Conservation (phyloP, 2,797 vertebrate genomes). For the Vespertilio murinus region DNA sequence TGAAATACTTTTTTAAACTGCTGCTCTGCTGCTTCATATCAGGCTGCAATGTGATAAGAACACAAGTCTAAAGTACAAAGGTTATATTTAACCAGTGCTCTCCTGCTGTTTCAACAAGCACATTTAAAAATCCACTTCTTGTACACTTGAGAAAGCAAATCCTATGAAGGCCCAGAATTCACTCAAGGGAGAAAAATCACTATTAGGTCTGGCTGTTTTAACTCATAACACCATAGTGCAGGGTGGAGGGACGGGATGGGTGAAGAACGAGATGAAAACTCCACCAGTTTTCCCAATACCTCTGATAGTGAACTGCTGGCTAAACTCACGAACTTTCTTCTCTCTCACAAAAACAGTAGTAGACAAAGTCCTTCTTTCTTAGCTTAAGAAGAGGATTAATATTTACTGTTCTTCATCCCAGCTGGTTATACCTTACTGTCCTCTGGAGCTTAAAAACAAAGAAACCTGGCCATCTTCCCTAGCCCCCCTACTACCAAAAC, state of each 20-base stretch:
- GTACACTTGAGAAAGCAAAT: neutral
- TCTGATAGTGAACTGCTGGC: neutral
- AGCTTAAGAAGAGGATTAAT: neutral
- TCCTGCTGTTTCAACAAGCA: neutral
- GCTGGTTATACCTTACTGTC: neutral
- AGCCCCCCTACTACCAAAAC: neutral
- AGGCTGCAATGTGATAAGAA: constrained; percentile 38
- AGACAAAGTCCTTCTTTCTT: neutral
- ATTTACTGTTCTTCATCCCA: neutral
- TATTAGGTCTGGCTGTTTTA: neutral
- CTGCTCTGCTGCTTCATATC: constrained; percentile 1
- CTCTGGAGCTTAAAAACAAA: neutral
- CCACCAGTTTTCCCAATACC: neutral
- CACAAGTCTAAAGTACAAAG: constrained; percentile 41
- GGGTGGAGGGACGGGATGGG: too few species aligned
- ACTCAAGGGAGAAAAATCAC: constrained; percentile 18
- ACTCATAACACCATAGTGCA: neutral
- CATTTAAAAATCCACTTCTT: constrained; percentile 34
- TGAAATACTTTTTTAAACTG: constrained; percentile 1
- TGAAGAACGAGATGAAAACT: too few species aligned
- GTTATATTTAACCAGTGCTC: neutral
- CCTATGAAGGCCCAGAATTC: neutral
- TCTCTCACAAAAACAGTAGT: neutral
- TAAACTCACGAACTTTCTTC: neutral
- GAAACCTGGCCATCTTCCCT: neutral